These are phyloP conservation scores for Ctenopoma multispine DNA, from an alignment of 2,797 vertebrate species.

Conservation along the genomic window DNA sequence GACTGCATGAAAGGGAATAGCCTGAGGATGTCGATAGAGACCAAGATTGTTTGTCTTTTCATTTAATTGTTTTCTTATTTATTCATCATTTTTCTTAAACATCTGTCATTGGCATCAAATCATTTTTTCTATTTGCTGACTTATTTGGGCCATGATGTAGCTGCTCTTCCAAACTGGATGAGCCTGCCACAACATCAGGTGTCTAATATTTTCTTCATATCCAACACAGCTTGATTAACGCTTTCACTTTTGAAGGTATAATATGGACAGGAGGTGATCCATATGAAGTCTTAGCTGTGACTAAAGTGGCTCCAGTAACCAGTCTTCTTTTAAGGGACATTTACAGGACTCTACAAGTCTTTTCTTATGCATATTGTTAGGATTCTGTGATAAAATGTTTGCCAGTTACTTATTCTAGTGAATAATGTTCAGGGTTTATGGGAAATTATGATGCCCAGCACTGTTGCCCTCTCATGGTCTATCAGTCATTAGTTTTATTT, in stretches of 20 bases:
- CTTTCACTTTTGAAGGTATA: not conserved
- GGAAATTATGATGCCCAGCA: too few relatives aligned
- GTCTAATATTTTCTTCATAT: not conserved
- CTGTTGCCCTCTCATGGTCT: too few relatives aligned
- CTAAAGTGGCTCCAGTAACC: not conserved
- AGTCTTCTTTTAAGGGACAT: too few relatives aligned
- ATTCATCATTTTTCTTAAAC: conserved; percentile 14
- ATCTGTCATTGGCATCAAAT: conserved; percentile 14
- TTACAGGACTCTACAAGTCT: not conserved
- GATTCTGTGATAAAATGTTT: not conserved
- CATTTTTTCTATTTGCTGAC: conserved; percentile 21
- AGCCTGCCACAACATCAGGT: not conserved
- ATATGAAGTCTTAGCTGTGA: too few relatives aligned
- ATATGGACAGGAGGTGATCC: conserved; percentile 6
- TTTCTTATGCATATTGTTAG: not conserved
- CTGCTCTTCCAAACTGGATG: conserved; percentile 11
- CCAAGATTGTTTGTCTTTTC: not conserved
- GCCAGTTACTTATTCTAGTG: not conserved
- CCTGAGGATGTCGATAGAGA: conserved; percentile 3
- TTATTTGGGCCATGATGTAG: conserved; percentile 42
- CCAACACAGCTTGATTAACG: not conserved
- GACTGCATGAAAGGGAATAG: conserved; percentile 8
- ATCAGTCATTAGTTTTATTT: too few relatives aligned
- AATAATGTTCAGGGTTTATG: too few relatives aligned
- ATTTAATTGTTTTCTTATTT: conserved; percentile 31